Evolutionary conservation across 2,113 vertebrate species (phyloP).

Genomic region (Ovis canadensis): DNA sequence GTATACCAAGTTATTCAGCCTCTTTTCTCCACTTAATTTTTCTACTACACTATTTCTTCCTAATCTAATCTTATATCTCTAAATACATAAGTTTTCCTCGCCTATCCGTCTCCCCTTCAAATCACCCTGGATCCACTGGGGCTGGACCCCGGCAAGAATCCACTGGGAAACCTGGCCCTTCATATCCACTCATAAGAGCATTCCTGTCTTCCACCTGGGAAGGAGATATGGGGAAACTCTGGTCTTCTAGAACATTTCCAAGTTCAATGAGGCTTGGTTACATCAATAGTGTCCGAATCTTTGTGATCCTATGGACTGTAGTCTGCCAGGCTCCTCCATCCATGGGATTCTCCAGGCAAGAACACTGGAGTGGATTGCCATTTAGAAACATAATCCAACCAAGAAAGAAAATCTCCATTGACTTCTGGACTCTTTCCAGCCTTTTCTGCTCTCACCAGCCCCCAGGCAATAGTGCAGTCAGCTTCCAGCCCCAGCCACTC

Average conservation of each 20-base stretch:
- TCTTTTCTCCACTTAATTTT: too few relatives aligned
- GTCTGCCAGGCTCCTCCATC: background rate
- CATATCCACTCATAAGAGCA: background rate
- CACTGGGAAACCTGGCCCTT: background rate
- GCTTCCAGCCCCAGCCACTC: background rate
- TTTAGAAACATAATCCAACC: background rate
- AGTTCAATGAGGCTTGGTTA: background rate
- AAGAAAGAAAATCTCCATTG: background rate
- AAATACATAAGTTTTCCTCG: too few relatives aligned
- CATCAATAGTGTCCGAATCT: background rate
- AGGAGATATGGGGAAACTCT: background rate
- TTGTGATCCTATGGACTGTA: background rate
- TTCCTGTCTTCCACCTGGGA: background rate
- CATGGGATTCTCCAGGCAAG: background rate
- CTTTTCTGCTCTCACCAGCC: background rate
- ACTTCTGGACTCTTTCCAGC: background rate
- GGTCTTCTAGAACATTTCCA: background rate
- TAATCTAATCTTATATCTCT: too few relatives aligned
- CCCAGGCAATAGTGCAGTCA: background rate
- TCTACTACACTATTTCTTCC: too few relatives aligned
- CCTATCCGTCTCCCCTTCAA: too few relatives aligned
- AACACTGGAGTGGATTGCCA: background rate
- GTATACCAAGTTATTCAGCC: too few relatives aligned
- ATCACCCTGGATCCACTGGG: too few relatives aligned
- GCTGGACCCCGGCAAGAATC: background rate